Conservation (phyloP, 2,797 vertebrate genomes). For the Apogon talboti region DNA sequence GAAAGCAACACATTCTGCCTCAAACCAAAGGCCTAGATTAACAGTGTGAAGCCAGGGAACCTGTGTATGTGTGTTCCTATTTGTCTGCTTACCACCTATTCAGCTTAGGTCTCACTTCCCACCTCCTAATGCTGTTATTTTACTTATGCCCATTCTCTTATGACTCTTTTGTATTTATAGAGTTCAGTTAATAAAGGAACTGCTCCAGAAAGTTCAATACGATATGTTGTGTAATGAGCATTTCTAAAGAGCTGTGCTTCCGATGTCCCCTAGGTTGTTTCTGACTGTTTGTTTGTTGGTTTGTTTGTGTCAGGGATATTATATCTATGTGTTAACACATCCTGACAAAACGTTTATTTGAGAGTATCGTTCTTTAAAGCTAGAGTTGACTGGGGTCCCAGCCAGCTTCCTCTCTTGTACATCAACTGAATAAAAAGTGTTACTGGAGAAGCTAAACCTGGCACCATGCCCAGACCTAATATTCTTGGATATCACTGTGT, state of each 20-base stretch:
- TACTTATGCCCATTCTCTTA: conserved; percentile 22
- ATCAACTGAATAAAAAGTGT: conserved; percentile 55
- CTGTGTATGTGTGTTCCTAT: conserved; percentile 34
- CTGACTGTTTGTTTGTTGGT: background rate
- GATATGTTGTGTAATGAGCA: too few species aligned
- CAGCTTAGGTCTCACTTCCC: conserved; percentile 30
- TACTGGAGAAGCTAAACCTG: conserved; percentile 53
- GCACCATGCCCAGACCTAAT: conserved; percentile 64
- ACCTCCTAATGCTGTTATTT: conserved; percentile 11
- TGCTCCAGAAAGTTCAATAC: background rate
- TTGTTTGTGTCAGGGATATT: background rate
- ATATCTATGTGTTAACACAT: background rate
- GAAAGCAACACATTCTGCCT: conserved; percentile 72
- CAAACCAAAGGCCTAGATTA: conserved; percentile 69
- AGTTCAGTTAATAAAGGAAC: conserved; percentile 16
- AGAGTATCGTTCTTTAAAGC: conserved; percentile 31
- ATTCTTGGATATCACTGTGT: conserved; percentile 49
- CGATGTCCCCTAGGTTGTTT: too few species aligned
- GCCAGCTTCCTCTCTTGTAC: conserved; percentile 35
- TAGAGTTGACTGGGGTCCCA: conserved; percentile 28
- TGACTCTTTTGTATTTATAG: conserved; percentile 15
- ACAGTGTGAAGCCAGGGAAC: conserved; percentile 56
- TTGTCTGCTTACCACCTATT: conserved; percentile 36
- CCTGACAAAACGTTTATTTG: background rate
- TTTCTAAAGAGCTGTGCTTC: too few species aligned